Evolutionary conservation across 2,888 invertebrate genomes (phyloP).

Genomic region (Brenthis daphne): DNA sequence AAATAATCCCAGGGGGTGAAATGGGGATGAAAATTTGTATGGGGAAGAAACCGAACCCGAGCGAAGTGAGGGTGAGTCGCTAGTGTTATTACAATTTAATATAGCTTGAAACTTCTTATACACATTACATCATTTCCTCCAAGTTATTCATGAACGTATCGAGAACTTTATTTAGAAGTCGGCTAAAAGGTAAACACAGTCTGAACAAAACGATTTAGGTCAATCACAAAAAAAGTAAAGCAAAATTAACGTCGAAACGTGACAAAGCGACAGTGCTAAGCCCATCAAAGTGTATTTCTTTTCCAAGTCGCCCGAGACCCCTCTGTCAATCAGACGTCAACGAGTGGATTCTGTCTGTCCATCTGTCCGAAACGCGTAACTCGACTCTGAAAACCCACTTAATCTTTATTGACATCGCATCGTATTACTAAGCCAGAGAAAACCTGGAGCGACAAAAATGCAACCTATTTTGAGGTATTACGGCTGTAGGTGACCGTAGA

Average conservation of each 20-base stretch:
- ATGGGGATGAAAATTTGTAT: no score
- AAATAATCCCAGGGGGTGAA: no score
- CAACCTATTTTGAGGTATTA: slow-evolving; percentile 37
- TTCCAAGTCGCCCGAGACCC: slow-evolving; percentile 36
- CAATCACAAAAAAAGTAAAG: slow-evolving; percentile 8
- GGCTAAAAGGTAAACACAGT: not conserved
- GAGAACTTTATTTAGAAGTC: not conserved
- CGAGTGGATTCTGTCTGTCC: slow-evolving; percentile 49
- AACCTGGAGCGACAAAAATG: slow-evolving; percentile 30
- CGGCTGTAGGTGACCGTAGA: slow-evolving; percentile 21
- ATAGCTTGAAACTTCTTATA: no score
- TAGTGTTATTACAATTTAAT: no score
- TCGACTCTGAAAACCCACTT: slow-evolving; percentile 51
- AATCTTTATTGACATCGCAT: slow-evolving; percentile 54
- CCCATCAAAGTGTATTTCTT: slow-evolving; percentile 25
- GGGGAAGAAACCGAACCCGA: no score
- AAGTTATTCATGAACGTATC: no score
- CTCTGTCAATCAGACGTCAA: slow-evolving; percentile 50
- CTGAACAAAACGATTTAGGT: slow-evolving; percentile 21
- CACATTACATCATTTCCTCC: no score
- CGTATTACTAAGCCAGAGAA: slow-evolving; percentile 23
- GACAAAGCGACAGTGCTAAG: slow-evolving; percentile 28
- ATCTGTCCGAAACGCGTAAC: slow-evolving; percentile 50
- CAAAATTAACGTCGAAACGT: slow-evolving; percentile 16
- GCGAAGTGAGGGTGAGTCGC: no score